Percentiles rank a stretch among this genome's conserved stretches.
phyloP scores from a whole-genome alignment of 2,888 invertebrate genomes.

The Dyspetes luteomarginatus region DNA sequence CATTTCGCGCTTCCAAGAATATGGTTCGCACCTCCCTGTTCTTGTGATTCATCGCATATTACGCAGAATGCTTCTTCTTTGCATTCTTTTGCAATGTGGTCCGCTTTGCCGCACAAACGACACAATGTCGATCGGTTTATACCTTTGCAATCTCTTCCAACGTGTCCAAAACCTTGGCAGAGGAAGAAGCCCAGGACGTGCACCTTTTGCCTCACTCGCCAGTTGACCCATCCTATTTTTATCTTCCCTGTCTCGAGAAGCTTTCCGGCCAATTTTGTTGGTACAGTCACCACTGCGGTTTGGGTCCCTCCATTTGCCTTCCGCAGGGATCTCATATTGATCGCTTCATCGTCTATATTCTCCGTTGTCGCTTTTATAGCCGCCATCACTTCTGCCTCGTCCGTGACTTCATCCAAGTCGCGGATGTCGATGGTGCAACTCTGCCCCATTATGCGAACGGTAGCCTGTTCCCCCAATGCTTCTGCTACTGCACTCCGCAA shows the following conservation, averaged over 20 bases:
- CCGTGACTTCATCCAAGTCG: constrained; percentile 44
- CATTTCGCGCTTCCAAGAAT: constrained; percentile 43
- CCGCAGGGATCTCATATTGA: constrained; percentile 1
- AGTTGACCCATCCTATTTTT: constrained; percentile 56
- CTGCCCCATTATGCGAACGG: constrained; percentile 9
- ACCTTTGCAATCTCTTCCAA: constrained; percentile 31
- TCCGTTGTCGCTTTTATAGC: background rate
- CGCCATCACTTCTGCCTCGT: background rate
- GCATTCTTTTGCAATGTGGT: constrained; percentile 57
- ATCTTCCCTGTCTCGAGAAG: constrained; percentile 25
- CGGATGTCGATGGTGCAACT: constrained; percentile 12
- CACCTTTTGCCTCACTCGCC: constrained; percentile 55
- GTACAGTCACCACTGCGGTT: constrained; percentile 8
- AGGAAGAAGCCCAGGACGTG: constrained; percentile 41
- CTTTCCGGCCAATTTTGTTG: background rate
- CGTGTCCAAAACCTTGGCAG: constrained; percentile 41
- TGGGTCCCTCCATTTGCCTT: constrained; percentile 9
- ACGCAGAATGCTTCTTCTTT: constrained; percentile 41
- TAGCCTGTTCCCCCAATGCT: background rate
- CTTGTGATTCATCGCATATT: constrained; percentile 50
- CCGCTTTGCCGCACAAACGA: constrained; percentile 55
- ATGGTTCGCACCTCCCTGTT: constrained; percentile 14
- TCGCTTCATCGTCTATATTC: background rate
- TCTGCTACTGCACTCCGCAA: constrained; percentile 9
- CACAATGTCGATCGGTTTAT: constrained; percentile 56